phyloP scores from a whole-genome alignment of 2,113 vertebrate species.

The Oreochromis spilurus region DNA sequence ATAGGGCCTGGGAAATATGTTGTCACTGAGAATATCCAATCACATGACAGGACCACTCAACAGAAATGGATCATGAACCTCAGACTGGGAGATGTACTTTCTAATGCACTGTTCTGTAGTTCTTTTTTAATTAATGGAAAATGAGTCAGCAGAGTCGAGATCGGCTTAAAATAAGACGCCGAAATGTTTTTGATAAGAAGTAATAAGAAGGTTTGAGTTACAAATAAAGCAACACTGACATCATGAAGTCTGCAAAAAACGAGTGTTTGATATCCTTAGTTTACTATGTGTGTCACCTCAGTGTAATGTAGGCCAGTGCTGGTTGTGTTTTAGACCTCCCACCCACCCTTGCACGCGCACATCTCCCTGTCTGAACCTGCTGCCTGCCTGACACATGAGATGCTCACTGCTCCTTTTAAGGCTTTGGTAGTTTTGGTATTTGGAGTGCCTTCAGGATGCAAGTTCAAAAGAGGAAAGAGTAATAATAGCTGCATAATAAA shows the following conservation, averaged over 20 bases:
- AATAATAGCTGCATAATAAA: slow-evolving; percentile 70
- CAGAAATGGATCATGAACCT: not conserved
- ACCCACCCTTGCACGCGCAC: not conserved
- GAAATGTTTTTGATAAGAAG: not conserved
- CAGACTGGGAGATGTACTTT: not conserved
- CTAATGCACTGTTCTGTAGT: not conserved
- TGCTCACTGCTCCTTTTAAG: slow-evolving; percentile 73
- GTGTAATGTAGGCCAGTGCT: slow-evolving; percentile 49
- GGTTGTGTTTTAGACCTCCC: slow-evolving; percentile 22
- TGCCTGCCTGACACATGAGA: slow-evolving; percentile 60
- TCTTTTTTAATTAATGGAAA: not conserved
- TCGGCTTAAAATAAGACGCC: not conserved
- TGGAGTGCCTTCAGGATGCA: slow-evolving; percentile 65
- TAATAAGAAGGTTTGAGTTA: not conserved
- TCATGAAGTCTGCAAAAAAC: not conserved
- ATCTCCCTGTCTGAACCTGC: slow-evolving; percentile 5
- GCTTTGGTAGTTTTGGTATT: slow-evolving; percentile 65
- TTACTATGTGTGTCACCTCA: slow-evolving; percentile 21
- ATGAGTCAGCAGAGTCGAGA: not conserved
- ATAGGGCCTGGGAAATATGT: not conserved
- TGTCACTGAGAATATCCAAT: not conserved
- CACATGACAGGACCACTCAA: not conserved
- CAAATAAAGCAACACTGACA: not conserved
- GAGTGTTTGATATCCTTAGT: not conserved
- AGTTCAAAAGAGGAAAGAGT: slow-evolving; percentile 76